Conservation (phyloP, 2,113 vertebrate genomes). For the Vidua chalybeata region DNA sequence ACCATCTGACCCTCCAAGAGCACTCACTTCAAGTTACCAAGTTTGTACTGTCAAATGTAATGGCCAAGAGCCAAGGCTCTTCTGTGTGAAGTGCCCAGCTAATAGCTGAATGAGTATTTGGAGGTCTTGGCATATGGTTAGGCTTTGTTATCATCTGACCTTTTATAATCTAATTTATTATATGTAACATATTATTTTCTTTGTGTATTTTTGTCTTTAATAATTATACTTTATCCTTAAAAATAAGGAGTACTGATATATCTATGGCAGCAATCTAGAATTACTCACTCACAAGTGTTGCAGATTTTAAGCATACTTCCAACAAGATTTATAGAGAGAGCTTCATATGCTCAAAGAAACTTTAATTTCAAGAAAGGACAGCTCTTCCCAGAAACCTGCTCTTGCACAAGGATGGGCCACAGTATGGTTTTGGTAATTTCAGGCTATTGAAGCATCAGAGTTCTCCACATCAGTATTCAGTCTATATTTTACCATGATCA, state of each 20-base stretch:
- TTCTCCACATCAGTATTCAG: not conserved
- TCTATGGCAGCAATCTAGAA: not conserved
- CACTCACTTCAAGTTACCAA: not conserved
- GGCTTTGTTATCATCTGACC: not conserved
- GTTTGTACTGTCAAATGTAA: not conserved
- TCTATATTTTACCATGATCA: not conserved
- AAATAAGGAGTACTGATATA: not conserved
- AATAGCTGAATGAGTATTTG: not conserved
- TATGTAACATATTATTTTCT: not conserved
- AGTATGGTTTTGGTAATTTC: not conserved
- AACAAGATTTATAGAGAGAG: not conserved
- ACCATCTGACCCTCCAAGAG: not conserved
- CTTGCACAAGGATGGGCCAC: not conserved
- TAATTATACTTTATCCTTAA: not conserved
- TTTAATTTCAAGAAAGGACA: not conserved
- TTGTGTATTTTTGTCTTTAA: not conserved
- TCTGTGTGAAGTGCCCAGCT: not conserved
- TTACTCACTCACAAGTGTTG: not conserved
- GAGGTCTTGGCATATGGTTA: not conserved
- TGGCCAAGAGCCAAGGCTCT: not conserved
- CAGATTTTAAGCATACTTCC: not conserved
- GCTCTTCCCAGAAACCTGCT: not conserved
- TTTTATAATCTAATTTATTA: not conserved
- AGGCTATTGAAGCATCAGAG: not conserved
- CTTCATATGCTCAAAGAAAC: not conserved